Evolutionary conservation across 2,113 vertebrate species (phyloP).

Genomic region (Mugil cephalus): DNA sequence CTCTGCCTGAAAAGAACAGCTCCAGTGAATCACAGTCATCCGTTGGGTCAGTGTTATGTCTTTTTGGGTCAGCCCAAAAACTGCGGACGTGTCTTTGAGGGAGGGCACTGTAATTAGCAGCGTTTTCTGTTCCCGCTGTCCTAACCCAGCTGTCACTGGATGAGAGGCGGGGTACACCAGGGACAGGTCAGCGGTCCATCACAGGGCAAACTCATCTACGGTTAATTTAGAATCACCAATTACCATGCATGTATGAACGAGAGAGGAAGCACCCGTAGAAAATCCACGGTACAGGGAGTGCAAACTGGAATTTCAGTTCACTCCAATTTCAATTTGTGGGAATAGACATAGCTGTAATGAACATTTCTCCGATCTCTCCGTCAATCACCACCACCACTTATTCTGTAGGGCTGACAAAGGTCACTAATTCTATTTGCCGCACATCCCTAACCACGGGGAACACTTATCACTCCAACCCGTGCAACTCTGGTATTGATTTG

Average conservation of each 20-base stretch:
- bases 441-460: constrained; percentile 53
- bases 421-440: constrained; percentile 34
- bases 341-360: constrained; percentile 6
- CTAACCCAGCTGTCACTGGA: no score
- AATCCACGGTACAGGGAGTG: no score
- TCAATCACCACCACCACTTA: constrained; percentile 2
- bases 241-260: no score
- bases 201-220: no score
- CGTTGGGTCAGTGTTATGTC: constrained; percentile 40
- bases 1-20: constrained; percentile 42
- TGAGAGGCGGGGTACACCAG: no score
- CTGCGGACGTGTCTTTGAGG: constrained; percentile 23
- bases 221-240: no score
- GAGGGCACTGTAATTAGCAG: neutral
- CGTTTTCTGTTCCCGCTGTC: no score
- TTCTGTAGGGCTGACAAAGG: constrained; percentile 37
- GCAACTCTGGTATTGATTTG: constrained; percentile 64
- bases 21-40: constrained; percentile 31
- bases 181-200: no score
- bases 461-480: constrained; percentile 37
- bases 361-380: constrained; percentile 17
- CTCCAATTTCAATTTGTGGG: constrained; percentile 16
- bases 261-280: no score
- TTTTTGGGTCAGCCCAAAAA: constrained; percentile 38
- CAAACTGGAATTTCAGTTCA: no score